These are phyloP conservation scores for Nasonia giraulti DNA, from an alignment of 1,140 invertebrate genomes.

Conservation along the genomic window DNA sequence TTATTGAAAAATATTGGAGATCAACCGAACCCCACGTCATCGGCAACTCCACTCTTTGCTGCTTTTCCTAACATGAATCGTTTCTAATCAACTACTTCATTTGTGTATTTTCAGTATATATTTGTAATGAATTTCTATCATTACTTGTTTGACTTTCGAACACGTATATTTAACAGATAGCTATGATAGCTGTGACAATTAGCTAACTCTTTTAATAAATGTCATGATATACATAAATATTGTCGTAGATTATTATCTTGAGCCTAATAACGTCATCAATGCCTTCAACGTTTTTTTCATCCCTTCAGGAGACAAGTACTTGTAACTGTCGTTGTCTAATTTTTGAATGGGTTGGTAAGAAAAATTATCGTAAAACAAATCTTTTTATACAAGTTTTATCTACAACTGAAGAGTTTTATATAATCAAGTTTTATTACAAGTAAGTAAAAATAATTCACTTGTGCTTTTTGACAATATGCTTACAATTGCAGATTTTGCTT, in stretches of 20 bases:
- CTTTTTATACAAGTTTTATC: slow-evolving; percentile 7
- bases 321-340: background rate
- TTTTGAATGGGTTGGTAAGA: background rate
- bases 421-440: background rate
- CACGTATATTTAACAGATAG: slow-evolving; percentile 49
- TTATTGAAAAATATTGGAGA: slow-evolving; percentile 76
- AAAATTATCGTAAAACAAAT: background rate
- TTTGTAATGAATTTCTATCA: slow-evolving; percentile 43
- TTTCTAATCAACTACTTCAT: slow-evolving; percentile 60
- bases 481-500: background rate
- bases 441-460: slow-evolving; percentile 35
- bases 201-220: slow-evolving; percentile 51
- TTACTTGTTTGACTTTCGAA: slow-evolving; percentile 40
- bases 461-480: background rate
- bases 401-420: background rate
- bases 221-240: slow-evolving; percentile 39
- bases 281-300: background rate
- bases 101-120: slow-evolving; percentile 33
- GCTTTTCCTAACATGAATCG: slow-evolving; percentile 71
- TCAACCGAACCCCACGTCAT: slow-evolving; percentile 56
- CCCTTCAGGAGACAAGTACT: background rate
- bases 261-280: background rate
- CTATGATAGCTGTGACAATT: slow-evolving; percentile 46
- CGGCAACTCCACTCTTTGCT: slow-evolving; percentile 68
- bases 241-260: background rate